Percentiles rank a stretch among this genome's conserved stretches.
These are phyloP conservation scores for Boleophthalmus pectinirostris DNA, from an alignment of 2,113 vertebrate species.

Conservation along the genomic window DNA sequence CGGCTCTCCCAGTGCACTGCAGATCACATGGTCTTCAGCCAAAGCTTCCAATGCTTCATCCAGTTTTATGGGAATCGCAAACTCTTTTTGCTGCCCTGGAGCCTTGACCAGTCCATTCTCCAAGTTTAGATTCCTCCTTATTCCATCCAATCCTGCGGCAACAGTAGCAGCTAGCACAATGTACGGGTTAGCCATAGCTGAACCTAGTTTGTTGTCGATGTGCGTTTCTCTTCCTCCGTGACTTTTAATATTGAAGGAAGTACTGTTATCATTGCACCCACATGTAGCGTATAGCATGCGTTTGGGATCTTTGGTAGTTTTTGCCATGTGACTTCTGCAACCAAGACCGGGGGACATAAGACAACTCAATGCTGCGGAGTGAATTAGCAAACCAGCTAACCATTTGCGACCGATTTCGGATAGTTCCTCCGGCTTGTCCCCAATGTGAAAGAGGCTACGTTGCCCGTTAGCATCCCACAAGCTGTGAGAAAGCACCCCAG, in stretches of 20 bases:
- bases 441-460: conserved; percentile 81
- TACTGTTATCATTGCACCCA: conserved; percentile 89
- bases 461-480: conserved; percentile 85
- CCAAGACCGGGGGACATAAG: conserved; percentile 85
- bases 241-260: conserved; percentile 87
- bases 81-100: conserved; percentile 64
- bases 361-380: conserved; percentile 90
- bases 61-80: conserved; percentile 83
- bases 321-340: conserved; percentile 83
- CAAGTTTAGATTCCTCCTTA: conserved; percentile 73
- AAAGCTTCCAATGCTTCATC: conserved; percentile 86
- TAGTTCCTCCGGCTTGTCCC: conserved; percentile 71
- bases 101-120: conserved; percentile 66
- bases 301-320: conserved; percentile 81
- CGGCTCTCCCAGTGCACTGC: conserved; percentile 83
- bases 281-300: conserved; percentile 80
- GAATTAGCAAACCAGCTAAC: conserved; percentile 86
- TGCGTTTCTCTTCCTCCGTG: conserved; percentile 82
- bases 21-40: conserved; percentile 81
- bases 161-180: conserved; percentile 87
- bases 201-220: conserved; percentile 90
- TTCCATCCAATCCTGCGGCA: conserved; percentile 89
- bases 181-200: conserved; percentile 91
- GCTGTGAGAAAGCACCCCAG: conserved; percentile 86
- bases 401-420: conserved; percentile 84